Percentiles rank a stretch among this genome's conserved stretches.
These are phyloP conservation scores for Trissoscelio sp. DNA, from an alignment of 2,888 invertebrate species.

Conservation along the genomic window DNA sequence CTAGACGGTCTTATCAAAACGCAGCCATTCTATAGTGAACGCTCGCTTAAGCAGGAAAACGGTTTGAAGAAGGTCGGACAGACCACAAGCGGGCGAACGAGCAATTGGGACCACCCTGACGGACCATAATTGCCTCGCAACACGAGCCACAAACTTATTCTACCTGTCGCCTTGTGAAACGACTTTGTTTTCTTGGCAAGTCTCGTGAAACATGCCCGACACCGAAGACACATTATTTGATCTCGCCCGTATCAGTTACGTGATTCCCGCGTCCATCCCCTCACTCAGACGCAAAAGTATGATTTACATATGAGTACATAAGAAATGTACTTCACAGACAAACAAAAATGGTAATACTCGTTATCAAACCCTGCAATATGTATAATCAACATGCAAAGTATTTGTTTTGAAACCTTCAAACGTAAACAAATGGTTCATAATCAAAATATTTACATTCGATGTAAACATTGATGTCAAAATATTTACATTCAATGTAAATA, in stretches of 20 bases:
- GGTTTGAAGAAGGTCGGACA: conserved; percentile 61
- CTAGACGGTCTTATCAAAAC: no score
- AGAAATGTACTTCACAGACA: not conserved
- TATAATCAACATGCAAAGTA: conserved; percentile 7
- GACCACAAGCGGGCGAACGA: conserved; percentile 63
- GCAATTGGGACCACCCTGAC: conserved; percentile 68
- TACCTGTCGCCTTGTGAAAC: conserved; percentile 71
- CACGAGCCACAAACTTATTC: conserved; percentile 68
- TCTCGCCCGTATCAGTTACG: conserved; percentile 58
- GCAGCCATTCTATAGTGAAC: conserved; percentile 44
- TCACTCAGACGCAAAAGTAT: conserved; percentile 18
- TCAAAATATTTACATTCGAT: no score
- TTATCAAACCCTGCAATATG: not conserved
- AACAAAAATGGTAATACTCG: not conserved
- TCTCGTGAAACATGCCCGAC: conserved; percentile 55
- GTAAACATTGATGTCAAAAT: no score
- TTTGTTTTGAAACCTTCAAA: not conserved
- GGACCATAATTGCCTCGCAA: conserved; percentile 67
- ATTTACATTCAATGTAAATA: no score
- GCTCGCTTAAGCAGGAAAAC: conserved; percentile 60
- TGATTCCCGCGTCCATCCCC: conserved; percentile 29
- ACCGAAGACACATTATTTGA: conserved; percentile 62
- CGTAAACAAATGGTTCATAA: not conserved
- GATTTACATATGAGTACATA: conserved; percentile 28
- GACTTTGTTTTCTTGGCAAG: conserved; percentile 63